Base-by-base conservation (phyloP, 2,888 invertebrate species). In the Arctia plantaginis region DNA sequence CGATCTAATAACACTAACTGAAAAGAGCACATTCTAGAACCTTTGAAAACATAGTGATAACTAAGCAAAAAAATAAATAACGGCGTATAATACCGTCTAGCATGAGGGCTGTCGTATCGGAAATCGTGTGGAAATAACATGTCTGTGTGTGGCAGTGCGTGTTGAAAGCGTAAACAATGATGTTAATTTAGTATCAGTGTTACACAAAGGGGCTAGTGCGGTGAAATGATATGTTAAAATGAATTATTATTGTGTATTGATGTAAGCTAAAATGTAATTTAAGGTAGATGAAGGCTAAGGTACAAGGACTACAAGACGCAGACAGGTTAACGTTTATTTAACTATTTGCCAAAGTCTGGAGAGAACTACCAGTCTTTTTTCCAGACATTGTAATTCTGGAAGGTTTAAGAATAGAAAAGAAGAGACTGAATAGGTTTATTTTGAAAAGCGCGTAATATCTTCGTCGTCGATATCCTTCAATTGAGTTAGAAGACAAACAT, bases 81-180 rank as follows among this genome's bases (percentile, higher is more conserved):
- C 6, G 44, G 18, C n/a, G 6, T 69, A 62, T 44, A 67, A 20
- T 20, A 33, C 33, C 15, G 69, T 23, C 75, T 74, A 59, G 70
- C 65, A 66, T 51, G n/a, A 51, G 51, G 47, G 35, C 55, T 41
- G 47, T 70, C 76, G 39, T 33, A 70, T 65, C 79, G 86, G 86
- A 84, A 83, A 84, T 83, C 77, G 74, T 68, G 79, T 85, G 84
- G 83, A 85, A 86, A 83, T 85, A 80, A 77, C 77, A 76, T 66
- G 78, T 76, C 77, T 77, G 77, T 23, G 33, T 10, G 27, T 69
- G 82, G 39, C 71, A 62, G 27, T 23, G 13, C 20, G 13, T 51
- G 51, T 51, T 67, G 59, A 70, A 13, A 62, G 44, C 41, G 33
- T 35, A 66, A 35, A 70, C 44, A 70, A 41, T 65, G 65, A 51